Evolutionary conservation across 2,888 invertebrate species (phyloP), one percentile per base, ranked within the genome.

Genomic region (Agonopterix heracliana): DNA sequence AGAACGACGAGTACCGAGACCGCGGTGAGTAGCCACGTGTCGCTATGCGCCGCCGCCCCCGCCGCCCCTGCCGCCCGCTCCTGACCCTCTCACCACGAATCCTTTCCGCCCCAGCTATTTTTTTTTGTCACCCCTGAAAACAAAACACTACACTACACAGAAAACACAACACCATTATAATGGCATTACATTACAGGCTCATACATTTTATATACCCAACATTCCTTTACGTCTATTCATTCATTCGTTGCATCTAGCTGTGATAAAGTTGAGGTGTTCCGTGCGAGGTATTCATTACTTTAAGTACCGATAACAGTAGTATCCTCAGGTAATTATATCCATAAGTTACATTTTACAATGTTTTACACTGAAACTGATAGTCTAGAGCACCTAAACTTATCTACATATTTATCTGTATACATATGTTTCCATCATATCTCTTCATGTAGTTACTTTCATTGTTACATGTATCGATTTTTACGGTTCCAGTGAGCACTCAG

Each of bases 1-100:
- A 82, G 85, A 89, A 88, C 80, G 87, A 86, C 74, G 87, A 88
- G 69, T 87, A 86, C 62, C 90, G 89, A 58, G 91, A 91, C 64
- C 90, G 91, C 79, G 91, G 91, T 91, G 74, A 90, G 91, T 90
- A 71, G 65, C 66, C 70, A 66, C 68, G 26, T 26, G 61, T 64
- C 57, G 26, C 11, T 26, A 1, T 26, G 14, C 47, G 42, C 47
- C 41, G 41, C 12, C 52, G 49, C 56, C 48, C 56, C 54, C 63
- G 67, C 56, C 57, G 56, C 63, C 66, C 63, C 73, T 63, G 56
- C 60, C 63, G 54, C 66, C 73, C 61, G 54, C 67, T 72, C 68
- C 68, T 64, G 64, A 68, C 71, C 71, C 63, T 65, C 57, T 66
- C 41, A 72, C 70, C 69, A 85, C 81, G 63, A 84, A 87, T 84